Base-by-base conservation (phyloP, 1,140 invertebrate genomes). In the Hypothenemus hampei region DNA sequence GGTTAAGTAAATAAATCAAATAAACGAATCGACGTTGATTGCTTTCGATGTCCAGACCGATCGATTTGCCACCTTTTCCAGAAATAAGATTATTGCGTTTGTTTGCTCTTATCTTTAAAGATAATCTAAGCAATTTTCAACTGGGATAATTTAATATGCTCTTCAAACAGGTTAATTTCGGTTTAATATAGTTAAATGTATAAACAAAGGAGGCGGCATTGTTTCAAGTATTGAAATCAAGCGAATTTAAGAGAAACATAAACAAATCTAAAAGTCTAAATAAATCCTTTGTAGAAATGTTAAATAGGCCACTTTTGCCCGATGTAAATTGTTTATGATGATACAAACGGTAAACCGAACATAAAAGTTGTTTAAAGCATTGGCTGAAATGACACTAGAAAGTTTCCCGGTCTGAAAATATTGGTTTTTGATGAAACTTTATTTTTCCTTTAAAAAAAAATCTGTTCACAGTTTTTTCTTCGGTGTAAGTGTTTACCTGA, bases 291-390 rank as follows among this genome's bases (percentile, higher is more conserved):
- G 23, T 45, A 16, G 22, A 45, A 29, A 45, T 19, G 31, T 18
- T 47, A 33, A 33, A 47, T n/a, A n/a, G 31, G 26, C 24, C 31
- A 31, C 31, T 35, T 47, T 33, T 23, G 18, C n/a, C 22, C 11
- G 41, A 44, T 44, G 26, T 36, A 37, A 49, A 49, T 49, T 49
- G 46, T 37, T 49, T 49, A 49, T 49, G 33, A 33, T 13, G 24
- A 23, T 49, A 37, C 46, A 49, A 49, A 49, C 24, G 33, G 16
- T 21, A 4, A 49, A 37, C 18, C 5, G 13, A n/a, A 7, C 33
- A 19, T 49, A 49, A 49, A 49, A 49, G 21, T 49, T 49, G 37
- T 33, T 33, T n/a, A 20, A 18, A 41, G 39, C 6, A 20, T 36
- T 36, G 13, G 13, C 8, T 6, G 11, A 22, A 48, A 13, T 36